Conservation (phyloP, 2,113 vertebrate genomes). For the Salvator merianae region DNA sequence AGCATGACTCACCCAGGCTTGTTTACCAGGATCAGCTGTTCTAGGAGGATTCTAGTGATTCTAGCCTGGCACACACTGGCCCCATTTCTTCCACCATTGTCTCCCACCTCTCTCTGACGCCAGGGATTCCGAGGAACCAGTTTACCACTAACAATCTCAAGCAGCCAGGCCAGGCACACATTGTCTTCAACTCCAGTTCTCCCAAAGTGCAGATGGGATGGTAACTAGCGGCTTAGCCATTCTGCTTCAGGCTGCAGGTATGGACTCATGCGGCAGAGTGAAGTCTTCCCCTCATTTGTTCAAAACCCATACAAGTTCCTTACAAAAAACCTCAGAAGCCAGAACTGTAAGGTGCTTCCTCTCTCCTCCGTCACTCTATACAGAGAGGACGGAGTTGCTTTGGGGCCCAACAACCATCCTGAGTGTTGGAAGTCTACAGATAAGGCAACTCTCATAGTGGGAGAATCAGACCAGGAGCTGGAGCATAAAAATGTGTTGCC, state of each 20-base stretch:
- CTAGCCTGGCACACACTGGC: neutral
- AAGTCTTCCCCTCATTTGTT: neutral
- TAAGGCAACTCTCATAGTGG: too few species aligned
- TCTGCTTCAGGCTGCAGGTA: neutral
- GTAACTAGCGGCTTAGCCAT: neutral
- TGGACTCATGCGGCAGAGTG: neutral
- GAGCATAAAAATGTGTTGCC: too few species aligned
- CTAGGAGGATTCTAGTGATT: conserved; percentile 7
- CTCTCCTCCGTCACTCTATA: neutral
- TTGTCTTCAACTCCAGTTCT: neutral
- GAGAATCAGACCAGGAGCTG: too few species aligned
- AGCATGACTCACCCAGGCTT: conserved; percentile 4
- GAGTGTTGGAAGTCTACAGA: too few species aligned
- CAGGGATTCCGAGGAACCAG: neutral
- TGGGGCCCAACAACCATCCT: neutral
- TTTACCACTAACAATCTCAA: neutral
- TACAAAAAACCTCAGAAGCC: neutral
- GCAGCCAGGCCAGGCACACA: neutral
- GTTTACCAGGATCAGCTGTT: conserved; percentile 35
- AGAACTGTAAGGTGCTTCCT: too few species aligned
- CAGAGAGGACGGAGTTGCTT: neutral
- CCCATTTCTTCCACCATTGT: neutral
- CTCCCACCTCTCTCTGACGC: neutral
- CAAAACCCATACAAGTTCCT: neutral
- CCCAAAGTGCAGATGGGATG: neutral